Evolutionary conservation across 2,888 invertebrate species (phyloP).

Genomic region (Invenusta paracnida): DNA sequence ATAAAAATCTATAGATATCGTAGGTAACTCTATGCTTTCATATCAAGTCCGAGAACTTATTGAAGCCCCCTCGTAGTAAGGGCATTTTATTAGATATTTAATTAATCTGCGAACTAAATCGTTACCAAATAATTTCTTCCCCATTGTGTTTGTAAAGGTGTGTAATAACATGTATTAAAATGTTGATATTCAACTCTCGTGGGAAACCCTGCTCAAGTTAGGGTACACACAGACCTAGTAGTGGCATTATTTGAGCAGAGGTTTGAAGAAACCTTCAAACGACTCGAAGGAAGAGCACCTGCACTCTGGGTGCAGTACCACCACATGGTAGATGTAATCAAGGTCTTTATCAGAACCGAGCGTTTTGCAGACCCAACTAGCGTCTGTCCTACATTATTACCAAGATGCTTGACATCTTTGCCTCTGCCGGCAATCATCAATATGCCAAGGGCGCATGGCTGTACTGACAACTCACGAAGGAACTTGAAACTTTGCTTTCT

Average conservation of each 20-base stretch:
- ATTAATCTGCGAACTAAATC: too few relatives aligned
- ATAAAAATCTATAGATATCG: too few relatives aligned
- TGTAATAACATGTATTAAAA: too few relatives aligned
- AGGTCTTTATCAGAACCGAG: slow-evolving; percentile 13
- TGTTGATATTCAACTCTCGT: too few relatives aligned
- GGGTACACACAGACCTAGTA: background rate
- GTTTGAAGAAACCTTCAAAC: background rate
- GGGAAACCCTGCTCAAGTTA: too few relatives aligned
- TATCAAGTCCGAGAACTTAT: too few relatives aligned
- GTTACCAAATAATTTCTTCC: too few relatives aligned
- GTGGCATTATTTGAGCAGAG: background rate
- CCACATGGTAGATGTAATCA: slow-evolving; percentile 14
- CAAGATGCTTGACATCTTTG: slow-evolving; percentile 9
- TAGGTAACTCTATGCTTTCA: too few relatives aligned
- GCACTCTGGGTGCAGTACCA: background rate
- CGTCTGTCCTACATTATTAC: background rate
- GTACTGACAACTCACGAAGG: background rate
- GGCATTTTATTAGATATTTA: too few relatives aligned
- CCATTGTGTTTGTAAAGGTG: too few relatives aligned
- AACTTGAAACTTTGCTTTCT: background rate
- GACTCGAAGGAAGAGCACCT: slow-evolving; percentile 12
- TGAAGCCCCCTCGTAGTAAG: too few relatives aligned
- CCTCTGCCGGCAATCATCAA: background rate
- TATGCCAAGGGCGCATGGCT: background rate
- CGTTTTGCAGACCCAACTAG: background rate